Conservation (phyloP, 2,797 vertebrate species). For the Hyperoplus lanceolatus region DNA sequence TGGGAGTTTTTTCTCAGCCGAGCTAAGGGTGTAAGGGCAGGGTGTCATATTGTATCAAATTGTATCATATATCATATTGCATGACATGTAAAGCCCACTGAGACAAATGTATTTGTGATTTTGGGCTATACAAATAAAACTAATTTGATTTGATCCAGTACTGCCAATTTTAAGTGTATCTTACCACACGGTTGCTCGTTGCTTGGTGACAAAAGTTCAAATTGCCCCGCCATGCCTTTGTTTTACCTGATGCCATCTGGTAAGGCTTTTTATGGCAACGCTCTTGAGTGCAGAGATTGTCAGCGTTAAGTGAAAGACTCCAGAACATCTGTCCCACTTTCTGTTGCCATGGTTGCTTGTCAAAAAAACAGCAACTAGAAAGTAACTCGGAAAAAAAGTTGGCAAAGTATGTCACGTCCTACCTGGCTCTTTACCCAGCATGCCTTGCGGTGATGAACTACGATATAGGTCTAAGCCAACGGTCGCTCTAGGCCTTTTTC, state of each 20-base stretch:
- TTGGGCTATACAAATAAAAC: too few species aligned
- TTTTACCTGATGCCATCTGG: slow-evolving; percentile 10
- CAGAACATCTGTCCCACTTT: slow-evolving; percentile 4
- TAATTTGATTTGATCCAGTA: not conserved
- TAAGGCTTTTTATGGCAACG: not conserved
- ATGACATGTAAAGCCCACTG: too few species aligned
- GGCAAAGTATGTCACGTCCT: slow-evolving; percentile 47
- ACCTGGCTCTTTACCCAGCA: slow-evolving; percentile 51
- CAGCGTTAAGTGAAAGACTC: not conserved
- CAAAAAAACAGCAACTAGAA: slow-evolving; percentile 23
- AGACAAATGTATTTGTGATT: too few species aligned
- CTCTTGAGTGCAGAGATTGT: not conserved
- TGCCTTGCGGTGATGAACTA: slow-evolving; percentile 43
- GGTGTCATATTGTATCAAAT: too few species aligned
- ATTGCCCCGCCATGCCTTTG: not conserved
- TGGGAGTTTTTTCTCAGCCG: too few species aligned
- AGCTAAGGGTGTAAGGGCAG: too few species aligned
- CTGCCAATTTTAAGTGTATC: not conserved
- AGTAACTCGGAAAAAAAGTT: slow-evolving; percentile 51
- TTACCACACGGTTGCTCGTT: not conserved
- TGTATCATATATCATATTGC: too few species aligned
- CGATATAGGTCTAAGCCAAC: slow-evolving; percentile 51
- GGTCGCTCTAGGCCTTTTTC: slow-evolving; percentile 71
- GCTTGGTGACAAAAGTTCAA: not conserved
- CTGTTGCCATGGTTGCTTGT: not conserved